These are phyloP conservation scores for Cnemophilus loriae DNA, from an alignment of 2,113 vertebrate genomes.

Conservation along the genomic window DNA sequence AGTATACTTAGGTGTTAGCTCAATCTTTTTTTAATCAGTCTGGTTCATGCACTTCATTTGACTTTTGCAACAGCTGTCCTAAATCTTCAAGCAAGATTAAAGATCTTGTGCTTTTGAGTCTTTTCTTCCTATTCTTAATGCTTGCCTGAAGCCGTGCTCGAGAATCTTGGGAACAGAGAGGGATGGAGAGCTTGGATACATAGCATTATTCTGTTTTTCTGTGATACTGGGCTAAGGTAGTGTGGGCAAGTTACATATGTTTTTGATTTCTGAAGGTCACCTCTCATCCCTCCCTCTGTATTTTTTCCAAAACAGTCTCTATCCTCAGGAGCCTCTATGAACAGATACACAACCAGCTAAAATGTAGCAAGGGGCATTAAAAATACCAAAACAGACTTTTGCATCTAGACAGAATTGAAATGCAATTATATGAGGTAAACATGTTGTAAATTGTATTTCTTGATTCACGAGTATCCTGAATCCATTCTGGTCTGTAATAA, in stretches of 20 bases:
- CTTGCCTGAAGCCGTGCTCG: not conserved
- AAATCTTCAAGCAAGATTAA: not conserved
- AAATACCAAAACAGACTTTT: not conserved
- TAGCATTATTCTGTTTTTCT: not conserved
- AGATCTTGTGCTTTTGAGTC: not conserved
- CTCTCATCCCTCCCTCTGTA: not conserved
- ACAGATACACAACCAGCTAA: not conserved
- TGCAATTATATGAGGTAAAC: not conserved
- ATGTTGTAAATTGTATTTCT: not conserved
- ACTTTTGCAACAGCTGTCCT: not conserved
- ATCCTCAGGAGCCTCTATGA: not conserved
- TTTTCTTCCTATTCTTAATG: not conserved
- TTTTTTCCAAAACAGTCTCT: not conserved
- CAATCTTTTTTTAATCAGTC: fast-evolving
- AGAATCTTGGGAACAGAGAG: not conserved
- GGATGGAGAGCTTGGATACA: not conserved
- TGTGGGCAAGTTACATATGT: not conserved
- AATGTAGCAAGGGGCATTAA: not conserved
- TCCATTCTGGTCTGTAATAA: not conserved
- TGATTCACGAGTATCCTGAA: not conserved
- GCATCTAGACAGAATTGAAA: not conserved
- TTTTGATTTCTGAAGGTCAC: not conserved
- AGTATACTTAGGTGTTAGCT: not conserved
- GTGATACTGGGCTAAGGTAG: not conserved
- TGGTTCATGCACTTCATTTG: not conserved